Base-by-base conservation (phyloP, 2,113 vertebrate genomes). In the Amblyornis subalaris region DNA sequence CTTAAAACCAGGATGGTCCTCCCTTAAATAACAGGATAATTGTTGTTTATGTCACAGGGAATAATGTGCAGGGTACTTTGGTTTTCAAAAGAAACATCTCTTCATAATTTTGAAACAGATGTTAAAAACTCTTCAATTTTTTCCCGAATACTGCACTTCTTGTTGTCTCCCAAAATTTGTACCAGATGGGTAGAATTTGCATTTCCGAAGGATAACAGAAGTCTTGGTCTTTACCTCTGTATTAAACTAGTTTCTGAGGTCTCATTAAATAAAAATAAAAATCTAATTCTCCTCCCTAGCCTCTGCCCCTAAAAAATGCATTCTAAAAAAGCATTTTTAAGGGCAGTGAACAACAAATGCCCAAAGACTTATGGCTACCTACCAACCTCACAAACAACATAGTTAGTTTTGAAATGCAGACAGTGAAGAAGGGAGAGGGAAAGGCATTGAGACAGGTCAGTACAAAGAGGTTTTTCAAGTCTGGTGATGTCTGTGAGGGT, bases 381-480 rank as follows among this genome's bases (percentile, higher is more conserved):
- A 73, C 25, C 19, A 38, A 13, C 14, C 53, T 64, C 35, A 47
- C 0, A 3, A 70, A n/a, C 2, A 70, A 18, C 4, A 31, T 6
- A 53, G n/a, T 53, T 45, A 57, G n/a, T 33, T 73, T 57, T 61
- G 48, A 74, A 82, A 70, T 42, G 33, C 26, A 35, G 12, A 22
- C 8, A 35, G 3, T 0, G 29, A 14, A 36, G 28, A 20, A 54
- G 3, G 19, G 40, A 76, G 14, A 61, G 25, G 12, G 10, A 85
- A 74, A 69, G 29, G 21, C 12, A 38, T 9, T 54, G 29, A 12
- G 7, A 54, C 21, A 44, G 7, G 17, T 71, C 0, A 0, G 1
- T 50, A 20, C 38, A 74, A 87, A 76, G 45, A 62, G 2, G 5
- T 77, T 44, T 88, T 83, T 53, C 8, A 31, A 66, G 11, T 45